Conservation (phyloP, 2,113 vertebrate genomes). For the Salvelinus sp. region DNA sequence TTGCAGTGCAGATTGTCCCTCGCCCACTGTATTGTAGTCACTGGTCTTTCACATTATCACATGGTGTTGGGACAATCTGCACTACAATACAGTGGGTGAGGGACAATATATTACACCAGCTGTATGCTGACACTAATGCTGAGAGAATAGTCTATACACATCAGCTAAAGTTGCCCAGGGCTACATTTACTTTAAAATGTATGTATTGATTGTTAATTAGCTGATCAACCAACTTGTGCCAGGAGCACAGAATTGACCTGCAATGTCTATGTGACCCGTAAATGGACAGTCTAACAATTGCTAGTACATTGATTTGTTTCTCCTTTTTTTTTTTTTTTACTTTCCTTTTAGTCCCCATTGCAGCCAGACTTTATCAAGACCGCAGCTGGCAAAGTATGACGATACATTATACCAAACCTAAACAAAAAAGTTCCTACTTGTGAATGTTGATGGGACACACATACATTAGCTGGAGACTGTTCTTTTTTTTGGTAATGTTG, state of each 20-base stretch:
- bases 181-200: neutral
- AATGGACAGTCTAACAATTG: neutral
- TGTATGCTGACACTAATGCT: neutral
- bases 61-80: no score
- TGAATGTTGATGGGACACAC: conserved; percentile 55
- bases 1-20: no score
- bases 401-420: conserved; percentile 14
- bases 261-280: neutral
- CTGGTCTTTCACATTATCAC: no score
- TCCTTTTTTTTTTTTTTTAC: conserved; percentile 18
- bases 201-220: neutral
- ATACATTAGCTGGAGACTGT: conserved; percentile 73
- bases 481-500: conserved; percentile 83
- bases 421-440: conserved; percentile 19
- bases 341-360: conserved; percentile 58
- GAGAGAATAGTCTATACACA: neutral
- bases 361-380: conserved; percentile 55
- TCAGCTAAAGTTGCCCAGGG: neutral
- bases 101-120: no score
- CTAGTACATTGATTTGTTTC: neutral
- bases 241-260: neutral
- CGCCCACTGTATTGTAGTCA: no score
- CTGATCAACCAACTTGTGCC: neutral
- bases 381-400: conserved; percentile 52
- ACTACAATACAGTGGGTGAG: no score